Base-by-base conservation (phyloP, 2,113 vertebrate species). In the Thermophis baileyi region DNA sequence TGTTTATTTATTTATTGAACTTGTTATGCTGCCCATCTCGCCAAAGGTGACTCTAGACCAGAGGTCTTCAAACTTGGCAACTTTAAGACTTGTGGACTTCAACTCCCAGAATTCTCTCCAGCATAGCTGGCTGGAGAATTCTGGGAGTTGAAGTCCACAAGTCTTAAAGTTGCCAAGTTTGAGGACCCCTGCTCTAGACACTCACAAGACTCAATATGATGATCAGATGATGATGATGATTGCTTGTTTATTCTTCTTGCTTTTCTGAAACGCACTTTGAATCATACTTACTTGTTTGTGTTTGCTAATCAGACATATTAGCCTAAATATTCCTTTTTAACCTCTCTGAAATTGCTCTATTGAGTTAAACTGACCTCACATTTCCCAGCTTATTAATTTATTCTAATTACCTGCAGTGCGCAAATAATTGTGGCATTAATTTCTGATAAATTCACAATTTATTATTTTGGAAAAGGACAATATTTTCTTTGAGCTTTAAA, bases 391-490 rank as follows among this genome's bases (percentile, higher is more conserved):
- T 49, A 89, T 88, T 49, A 57, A 57, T 85, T 14, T 50, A 92
- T 91, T 93, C 35, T 69, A 87, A 92, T 93, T 95, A 94, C 90
- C 85, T 91, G 85, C 87, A 22, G 88, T 92, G 63, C 27, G 89
- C 5, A 91, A 60, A 47, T 1, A 69, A 14, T 2, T 90, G 7
- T 89, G 90, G 30, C 87, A 57, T 55, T 81, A 92, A 88, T 89
- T 87, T 74, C 91, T 93, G 69, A 90, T 91, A 91, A 93, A 4
- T 92, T 47, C 35, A 22, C 50, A 51, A 35, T 92, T 89, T 24
- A 6, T 4, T 3, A 92, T 63, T 27, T 87, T 93, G 88, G 30
- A 22, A 46, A 8, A 60, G 2, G 53, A 22, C 89, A 88, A 3
- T 87, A 47, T 89, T 96, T 85, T 44, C 40, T 81, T 44, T 93